Evolutionary conservation across 2,113 vertebrate species (phyloP), one percentile per base, ranked within the genome.

Genomic region (Triplophysa dalaica): DNA sequence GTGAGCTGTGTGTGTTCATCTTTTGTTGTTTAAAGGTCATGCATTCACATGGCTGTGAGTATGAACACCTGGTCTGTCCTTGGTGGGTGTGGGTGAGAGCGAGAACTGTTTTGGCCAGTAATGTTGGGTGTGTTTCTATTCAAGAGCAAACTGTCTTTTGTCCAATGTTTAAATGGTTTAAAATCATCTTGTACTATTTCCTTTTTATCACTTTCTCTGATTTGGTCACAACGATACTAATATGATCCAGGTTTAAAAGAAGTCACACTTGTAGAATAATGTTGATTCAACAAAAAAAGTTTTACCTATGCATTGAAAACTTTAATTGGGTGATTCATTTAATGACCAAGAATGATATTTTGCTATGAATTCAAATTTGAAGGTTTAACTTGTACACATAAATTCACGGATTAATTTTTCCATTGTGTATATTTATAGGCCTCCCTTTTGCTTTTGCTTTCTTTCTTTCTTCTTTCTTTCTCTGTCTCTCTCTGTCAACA

Each of bases 41-140:
- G 82, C 79, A 75, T 83, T 82, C 62, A 62, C 60, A 48, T 58
- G 74, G 67, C 76, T 79, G 38, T 85, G 81, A 87, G 81, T 78
- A 62, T 63, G 85, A 88, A 89, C 87, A 90, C 89, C 87, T 93
- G 89, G 86, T 81, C 83, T 74, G 58, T 84, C 60, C 62, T n/a
- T n/a, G 82, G 64, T 75, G 78, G 81, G 56, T 69, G 66, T 60
- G 64, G 24, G 65, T 4, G 29, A 29, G 41, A 45, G 17, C 3
- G 24, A 70, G 22, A 60, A 43, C 29, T 43, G 26, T 72, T 48
- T 50, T 58, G 54, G 70, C 58, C 62, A 43, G 63, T 60, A 52
- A 63, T 63, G 41, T 60, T 64, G 78, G 76, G 29, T 78, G 70
- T 82, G 74, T 78, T 58, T 67, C 63, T 56, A 13, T 60, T 78